Base-by-base conservation (phyloP, 2,888 invertebrate species). In the Cryptosula pallasiana region DNA sequence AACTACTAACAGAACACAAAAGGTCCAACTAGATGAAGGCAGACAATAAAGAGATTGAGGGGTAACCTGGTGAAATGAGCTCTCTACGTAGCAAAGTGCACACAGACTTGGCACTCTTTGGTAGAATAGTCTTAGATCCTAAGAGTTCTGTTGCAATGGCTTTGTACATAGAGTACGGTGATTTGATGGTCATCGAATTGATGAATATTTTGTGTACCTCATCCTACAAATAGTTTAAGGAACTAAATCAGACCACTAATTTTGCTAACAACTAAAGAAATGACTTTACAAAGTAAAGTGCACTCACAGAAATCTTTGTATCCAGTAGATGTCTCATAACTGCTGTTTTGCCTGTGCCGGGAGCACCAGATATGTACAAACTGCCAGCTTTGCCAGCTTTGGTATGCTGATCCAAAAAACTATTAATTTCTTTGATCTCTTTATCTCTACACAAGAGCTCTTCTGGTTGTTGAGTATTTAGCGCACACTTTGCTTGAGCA, bases 311-410 rank as follows among this genome's bases (percentile, higher is more conserved):
- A 13, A 16, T 25, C 34, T 32, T 20, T 13, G 3, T 5, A 5
- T 90, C 87, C 72, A 95, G 85, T 73, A 94, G 89, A 75, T 91
- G 88, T 0, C 90, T 90, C 25, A 97, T 86, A 74, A 92, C 91
- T 0, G 95, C 95, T 0, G 96, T 96, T 87, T 97, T 97, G 0
- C 95, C 98, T 0, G 98, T 98, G 2, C 98, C 99, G 0, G 98
- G 98, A 32, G 95, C 94, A 0, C 98, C 98, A 55, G 95, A 96
- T 57, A 99, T 90, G 83, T 98, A 99, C 72, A 98, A 81, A 25
- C 94, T 93, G 0, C 91, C 92, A 0, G 95, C 91, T 36, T 87
- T 87, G 76, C 88, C 87, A 0, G 87, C 87, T 1, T 88, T 82
- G 72, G 94, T 82, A 82, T 92, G 90, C 13, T 87, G 86, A 20